Evolutionary conservation across 2,113 vertebrate species (phyloP), one percentile per base, ranked within the genome.

Genomic region (Murina feae): DNA sequence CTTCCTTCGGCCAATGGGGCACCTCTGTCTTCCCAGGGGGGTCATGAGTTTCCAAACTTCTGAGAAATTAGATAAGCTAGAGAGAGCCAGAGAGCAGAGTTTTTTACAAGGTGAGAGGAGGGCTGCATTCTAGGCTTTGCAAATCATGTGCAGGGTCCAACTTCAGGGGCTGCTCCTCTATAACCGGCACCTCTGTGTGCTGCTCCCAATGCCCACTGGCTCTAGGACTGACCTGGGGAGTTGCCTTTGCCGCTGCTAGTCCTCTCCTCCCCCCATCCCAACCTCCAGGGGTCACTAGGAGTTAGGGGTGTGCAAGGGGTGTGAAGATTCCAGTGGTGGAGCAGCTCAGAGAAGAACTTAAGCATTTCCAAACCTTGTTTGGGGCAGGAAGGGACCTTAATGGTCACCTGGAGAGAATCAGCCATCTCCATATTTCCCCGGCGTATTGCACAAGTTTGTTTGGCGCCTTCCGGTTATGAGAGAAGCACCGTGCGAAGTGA

Each of bases 61-160:
- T 69, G 44, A 58, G 91, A 86, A 89, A 75, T 74, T 3, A 81
- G 30, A 20, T 18, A 60, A 21, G 55, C 71, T 42, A 49, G 58
- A 18, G 63, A 78, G 42, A 68, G 23, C 4, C 32, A 42, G n/a
- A 66, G 2, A 5, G 5, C 28, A 12, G 71, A 2, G 23, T 17
- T 72, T 49, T 21, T 49, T 23, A 17, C 81, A 32, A 72, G 32
- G 14, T 3, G 16, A 58, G 13, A 5, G 35, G 39, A 23, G 3
- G n/a, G 42, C 0, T 16, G 37, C 21, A 4, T 60, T 20, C 30
- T 20, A 32, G 65, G 49, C 47, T 69, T 42, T 23, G 28, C 16
- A 21, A 55, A 30, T 0, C 4, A 78, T 0, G 0, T 9, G 4
- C 25, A 17, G 4, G 63, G 28, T 17, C 4, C 10, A 10, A 25